These are phyloP conservation scores for Ardeotis arabs DNA, from an alignment of 2,113 vertebrate genomes.

Conservation along the genomic window DNA sequence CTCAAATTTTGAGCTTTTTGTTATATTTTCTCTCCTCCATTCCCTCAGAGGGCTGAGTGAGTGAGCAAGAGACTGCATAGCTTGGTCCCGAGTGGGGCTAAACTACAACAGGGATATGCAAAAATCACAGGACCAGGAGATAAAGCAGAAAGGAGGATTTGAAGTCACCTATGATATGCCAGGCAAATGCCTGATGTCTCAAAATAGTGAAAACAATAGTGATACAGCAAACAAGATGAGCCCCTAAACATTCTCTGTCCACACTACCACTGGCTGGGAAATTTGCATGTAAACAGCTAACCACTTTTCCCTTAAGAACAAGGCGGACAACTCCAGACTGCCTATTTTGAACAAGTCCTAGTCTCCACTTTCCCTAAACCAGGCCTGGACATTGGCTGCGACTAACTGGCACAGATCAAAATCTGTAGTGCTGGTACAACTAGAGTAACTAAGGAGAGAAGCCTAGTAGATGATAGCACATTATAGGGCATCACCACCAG, in stretches of 20 bases:
- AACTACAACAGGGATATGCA: neutral
- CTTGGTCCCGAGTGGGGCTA: too few relatives aligned
- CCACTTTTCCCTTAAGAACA: neutral
- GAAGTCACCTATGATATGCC: neutral
- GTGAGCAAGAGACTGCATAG: too few relatives aligned
- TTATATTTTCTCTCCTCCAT: too few relatives aligned
- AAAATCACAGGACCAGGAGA: neutral
- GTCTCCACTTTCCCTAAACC: neutral
- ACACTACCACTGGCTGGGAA: neutral
- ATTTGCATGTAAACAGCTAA: neutral
- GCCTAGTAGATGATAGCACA: neutral
- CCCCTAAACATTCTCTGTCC: neutral
- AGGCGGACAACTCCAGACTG: neutral
- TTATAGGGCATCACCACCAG: neutral
- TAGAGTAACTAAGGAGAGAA: too few relatives aligned
- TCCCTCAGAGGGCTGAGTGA: too few relatives aligned
- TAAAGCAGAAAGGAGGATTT: neutral
- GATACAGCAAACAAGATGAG: neutral
- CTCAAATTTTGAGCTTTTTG: too few relatives aligned
- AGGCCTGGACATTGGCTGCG: fast-evolving
- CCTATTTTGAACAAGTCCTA: neutral
- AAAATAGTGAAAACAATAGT: neutral
- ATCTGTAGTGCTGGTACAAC: neutral
- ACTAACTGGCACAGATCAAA: neutral
- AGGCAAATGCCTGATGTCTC: neutral